Conservation (phyloP, 2,797 vertebrate genomes). For the Leuciscus waleckii region DNA sequence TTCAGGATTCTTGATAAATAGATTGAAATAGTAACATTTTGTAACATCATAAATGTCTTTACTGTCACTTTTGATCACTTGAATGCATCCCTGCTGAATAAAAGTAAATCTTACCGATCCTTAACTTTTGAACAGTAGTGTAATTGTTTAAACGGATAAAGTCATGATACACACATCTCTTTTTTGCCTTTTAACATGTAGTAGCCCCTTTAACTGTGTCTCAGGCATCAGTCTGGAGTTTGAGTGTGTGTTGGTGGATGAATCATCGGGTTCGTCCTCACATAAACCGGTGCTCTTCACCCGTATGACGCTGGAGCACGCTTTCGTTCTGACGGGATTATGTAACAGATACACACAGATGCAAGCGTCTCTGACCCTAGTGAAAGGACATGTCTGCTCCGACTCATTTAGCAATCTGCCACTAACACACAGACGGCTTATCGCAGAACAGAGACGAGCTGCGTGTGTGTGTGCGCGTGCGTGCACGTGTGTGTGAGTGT, state of each 20-base stretch:
- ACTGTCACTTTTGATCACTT: neutral
- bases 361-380: conserved; percentile 14
- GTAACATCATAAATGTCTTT: neutral
- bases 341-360: conserved; percentile 1
- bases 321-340: conserved; percentile 27
- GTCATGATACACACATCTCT: neutral
- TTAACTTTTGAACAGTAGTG: neutral
- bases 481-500: neutral
- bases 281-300: neutral
- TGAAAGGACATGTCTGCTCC: conserved; percentile 6
- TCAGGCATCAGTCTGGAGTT: neutral
- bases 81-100: neutral
- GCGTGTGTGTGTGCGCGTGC: neutral
- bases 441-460: neutral
- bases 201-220: neutral
- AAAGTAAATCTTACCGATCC: neutral
- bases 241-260: neutral
- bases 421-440: conserved; percentile 8
- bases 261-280: neutral
- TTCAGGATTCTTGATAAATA: neutral
- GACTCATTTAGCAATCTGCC: conserved; percentile 15
- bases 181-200: neutral
- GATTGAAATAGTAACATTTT: neutral
- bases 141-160: conserved; percentile 1
- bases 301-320: neutral